Base-by-base conservation (phyloP, 2,888 invertebrate species). In the Netelia virgata region DNA sequence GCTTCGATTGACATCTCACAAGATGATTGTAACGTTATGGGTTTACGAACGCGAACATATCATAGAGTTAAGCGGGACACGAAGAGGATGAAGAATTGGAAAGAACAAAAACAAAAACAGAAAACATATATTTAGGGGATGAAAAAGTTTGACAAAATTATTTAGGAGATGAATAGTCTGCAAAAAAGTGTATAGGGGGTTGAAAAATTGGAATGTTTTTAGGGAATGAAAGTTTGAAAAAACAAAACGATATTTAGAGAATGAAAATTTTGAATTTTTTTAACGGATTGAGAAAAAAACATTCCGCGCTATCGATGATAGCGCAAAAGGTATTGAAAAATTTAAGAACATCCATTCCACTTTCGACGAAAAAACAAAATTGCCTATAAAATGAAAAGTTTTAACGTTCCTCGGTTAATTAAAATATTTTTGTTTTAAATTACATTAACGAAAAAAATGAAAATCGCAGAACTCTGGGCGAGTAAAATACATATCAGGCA, bases 11-110 rank as follows among this genome's bases (percentile, higher is more conserved):
- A 86, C 76, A 87, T 74, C 74, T 74, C 76, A 84, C 88, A 88
- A 86, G 86, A 87, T 89, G 86, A 90, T 86, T 88, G 78, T 87
- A 83, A 72, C 89, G 89, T 88, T 90, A 84, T 86, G 86, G 87
- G 86, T 87, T 86, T 83, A 92, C 92, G 93, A 93, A 93, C 92
- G 91, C 91, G 91, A 93, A 93, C 93, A 93, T 93, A 93, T 93
- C 93, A 93, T 91, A 92, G 92, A 87, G 86, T 91, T 92, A 92
- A 92, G 91, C 61, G 78, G 75, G 86, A 83, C 55, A 83, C 66
- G 83, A 75, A 28, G 69, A 41, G 61, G 59, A 77, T 59, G 64
- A 47, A 68, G 70, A 77, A 50, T 79, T 63, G 20, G 50, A 50
- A 70, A 18, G 41, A 36, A 43, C 64, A 28, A 64, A 28, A 28